Evolutionary conservation across 53 echinoderm and acorn worm species (phyloP), one percentile per base, ranked within the genome.

Genomic region (Stichopus horrens): DNA sequence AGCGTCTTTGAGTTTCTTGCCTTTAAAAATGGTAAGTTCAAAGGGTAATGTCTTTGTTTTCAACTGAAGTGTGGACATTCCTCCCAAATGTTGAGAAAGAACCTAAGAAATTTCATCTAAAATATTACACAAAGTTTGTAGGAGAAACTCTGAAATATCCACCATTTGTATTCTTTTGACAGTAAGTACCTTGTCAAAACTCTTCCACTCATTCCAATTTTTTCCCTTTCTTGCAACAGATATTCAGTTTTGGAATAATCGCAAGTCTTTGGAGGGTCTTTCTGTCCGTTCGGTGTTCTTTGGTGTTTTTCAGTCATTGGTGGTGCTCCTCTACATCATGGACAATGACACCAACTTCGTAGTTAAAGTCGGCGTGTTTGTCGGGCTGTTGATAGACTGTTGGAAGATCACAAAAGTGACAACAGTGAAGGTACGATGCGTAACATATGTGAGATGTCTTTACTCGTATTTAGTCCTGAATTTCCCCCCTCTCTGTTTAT

Each of bases 321-420:
- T 99, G 53, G 99, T 99, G 18, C 90, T 99, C 56, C 92, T 99
- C 73, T 99, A 96, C 74, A 95, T 99, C 74, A 82, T 96, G 83
- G 99, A 99, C 94, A 99, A 99, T 53, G 99, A 99, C 79, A 99
- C 99, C 80, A 99, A 99, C 86, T 95, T 95, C 89, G 99, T 99
- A 10, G 94, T 99, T 77, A 96, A 95, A 83, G 92, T 96, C 81
- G 94, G 95, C 74, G 94, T 95, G 11, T 99, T 96, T 84, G 96
- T 99, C 20, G 99, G 99, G 54, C 92, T 99, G 51, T 89, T 99
- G 74, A 96, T 99, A 53, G 96, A 96, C 86, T 90, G 91, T 81
- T 99, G 96, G 96, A 99, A 99, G 93, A 99, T 99, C 56, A 99
- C 94, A 57, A 99, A 99, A 79, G 99, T 99, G 73, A 93, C 90